A percentile compares a stretch with the other conserved stretches of the same genome.
phyloP scores from a whole-genome alignment of 2,888 invertebrate genomes.

The Rotaria macrura region DNA sequence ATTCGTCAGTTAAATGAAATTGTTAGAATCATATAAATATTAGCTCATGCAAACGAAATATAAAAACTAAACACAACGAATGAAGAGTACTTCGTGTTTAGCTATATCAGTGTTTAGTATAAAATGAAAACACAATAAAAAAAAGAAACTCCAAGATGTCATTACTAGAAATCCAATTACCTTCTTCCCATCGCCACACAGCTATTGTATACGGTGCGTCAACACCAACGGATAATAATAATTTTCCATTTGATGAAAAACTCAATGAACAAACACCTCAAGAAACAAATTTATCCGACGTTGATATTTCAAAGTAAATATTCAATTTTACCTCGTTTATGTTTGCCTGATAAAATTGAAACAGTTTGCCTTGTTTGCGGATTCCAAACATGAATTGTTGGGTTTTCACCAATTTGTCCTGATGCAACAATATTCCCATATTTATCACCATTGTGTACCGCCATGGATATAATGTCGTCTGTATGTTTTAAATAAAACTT shows the following conservation, averaged over 20 bases:
- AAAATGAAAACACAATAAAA: too few relatives aligned
- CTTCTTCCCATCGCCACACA: constrained; percentile 50
- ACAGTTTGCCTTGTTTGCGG: constrained; percentile 44
- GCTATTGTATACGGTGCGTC: constrained; percentile 44
- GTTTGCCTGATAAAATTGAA: constrained; percentile 39
- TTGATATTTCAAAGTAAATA: constrained; percentile 35
- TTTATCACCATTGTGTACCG: constrained; percentile 47
- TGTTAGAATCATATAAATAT: too few relatives aligned
- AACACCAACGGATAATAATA: constrained; percentile 45
- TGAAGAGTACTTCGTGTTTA: too few relatives aligned
- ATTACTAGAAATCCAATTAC: constrained; percentile 36
- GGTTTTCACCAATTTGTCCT: constrained; percentile 47
- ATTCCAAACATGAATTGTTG: constrained; percentile 47
- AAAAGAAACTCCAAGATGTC: too few relatives aligned
- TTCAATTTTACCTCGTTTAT: constrained; percentile 35
- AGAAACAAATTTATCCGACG: constrained; percentile 34
- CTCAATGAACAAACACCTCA: constrained; percentile 47
- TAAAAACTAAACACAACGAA: too few relatives aligned
- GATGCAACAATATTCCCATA: constrained; percentile 47
- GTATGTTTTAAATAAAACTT: constrained; percentile 49
- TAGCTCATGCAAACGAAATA: too few relatives aligned
- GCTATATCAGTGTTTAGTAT: too few relatives aligned
- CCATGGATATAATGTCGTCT: constrained; percentile 49
- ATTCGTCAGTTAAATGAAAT: too few relatives aligned
- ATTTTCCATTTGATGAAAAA: constrained; percentile 49